These are phyloP conservation scores for Melanotaenia boesemani DNA, from an alignment of 2,797 vertebrate species.

Conservation along the genomic window DNA sequence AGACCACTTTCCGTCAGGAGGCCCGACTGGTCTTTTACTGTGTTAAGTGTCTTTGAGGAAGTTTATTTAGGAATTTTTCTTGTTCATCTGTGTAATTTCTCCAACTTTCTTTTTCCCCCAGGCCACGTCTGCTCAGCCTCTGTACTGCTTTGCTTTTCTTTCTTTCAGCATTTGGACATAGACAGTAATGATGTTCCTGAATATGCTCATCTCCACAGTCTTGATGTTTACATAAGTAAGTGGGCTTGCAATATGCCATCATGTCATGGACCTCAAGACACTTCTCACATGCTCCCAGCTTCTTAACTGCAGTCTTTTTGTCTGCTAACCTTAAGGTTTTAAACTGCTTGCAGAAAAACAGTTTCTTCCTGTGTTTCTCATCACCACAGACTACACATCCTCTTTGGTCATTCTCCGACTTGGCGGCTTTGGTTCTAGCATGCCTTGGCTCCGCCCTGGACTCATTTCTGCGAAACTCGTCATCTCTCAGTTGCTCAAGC, in stretches of 20 bases:
- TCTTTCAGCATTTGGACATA: conserved; percentile 8
- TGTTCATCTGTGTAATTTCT: conserved; percentile 22
- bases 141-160: neutral
- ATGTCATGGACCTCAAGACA: conserved; percentile 28
- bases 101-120: neutral
- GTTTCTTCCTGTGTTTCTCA: conserved; percentile 25
- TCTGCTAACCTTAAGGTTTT: neutral
- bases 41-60: neutral
- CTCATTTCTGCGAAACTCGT: conserved; percentile 6
- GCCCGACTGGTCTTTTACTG: neutral
- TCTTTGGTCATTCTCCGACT: rapidly evolving
- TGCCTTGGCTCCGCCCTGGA: conserved; percentile 2
- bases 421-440: conserved; percentile 19
- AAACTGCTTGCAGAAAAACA: conserved; percentile 40
- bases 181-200: neutral
- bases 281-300: conserved; percentile 27
- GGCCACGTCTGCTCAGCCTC: neutral
- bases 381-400: conserved; percentile 35
- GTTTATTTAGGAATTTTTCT: conserved; percentile 27
- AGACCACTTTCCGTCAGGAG: neutral
- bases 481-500: conserved; percentile 29
- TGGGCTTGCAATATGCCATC: neutral
- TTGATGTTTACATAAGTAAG: conserved; percentile 14
- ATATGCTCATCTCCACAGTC: conserved; percentile 14
- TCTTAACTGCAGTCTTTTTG: conserved; percentile 12